Evolutionary conservation across 2,888 invertebrate species (phyloP), one percentile per base, ranked within the genome.

Genomic region (Prenolepis imparis): DNA sequence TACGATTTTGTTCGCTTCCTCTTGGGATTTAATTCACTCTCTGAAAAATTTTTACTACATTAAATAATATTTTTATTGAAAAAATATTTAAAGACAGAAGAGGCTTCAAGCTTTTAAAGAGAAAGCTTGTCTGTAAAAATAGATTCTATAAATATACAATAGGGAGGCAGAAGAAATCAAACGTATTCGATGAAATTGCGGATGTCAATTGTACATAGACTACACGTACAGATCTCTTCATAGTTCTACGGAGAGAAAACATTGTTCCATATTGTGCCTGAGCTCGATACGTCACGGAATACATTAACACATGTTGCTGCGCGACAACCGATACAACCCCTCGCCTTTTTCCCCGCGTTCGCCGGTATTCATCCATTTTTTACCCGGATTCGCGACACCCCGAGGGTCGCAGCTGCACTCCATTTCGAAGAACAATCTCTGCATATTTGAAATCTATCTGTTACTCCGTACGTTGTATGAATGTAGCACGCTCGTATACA

Each of bases 361-460:
- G 28, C 28, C 28, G 75, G 61, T 82, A 84, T 85, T 88, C 90
- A 89, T 90, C 83, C 87, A 88, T 90, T 90, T 90, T 90, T 90
- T 90, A 90, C 84, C 80, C 85, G 86, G 88, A 89, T 90, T 89
- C 87, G 90, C 91, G 89, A 91, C 90, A 91, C 90, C 87, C 88
- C 83, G 66, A 86, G 86, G 89, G 92, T 89, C 92, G 87, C 92
- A 93, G 92, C 93, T 93, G 93, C 91, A 90, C 90, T 90, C 90
- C 88, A 92, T 92, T 92, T 88, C 91, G 88, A 90, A 90, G 92
- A 92, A 92, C 92, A 92, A 93, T 93, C 92, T 93, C 91, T 93
- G 92, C 93, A 93, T 93, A 93, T 93, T 93, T 93, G 92, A 93
- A 93, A 93, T 93, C 93, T 91, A 92, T 93, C 91, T 90, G 87